Base-by-base conservation (phyloP, 2,113 vertebrate species). In the Orycteropus afer region DNA sequence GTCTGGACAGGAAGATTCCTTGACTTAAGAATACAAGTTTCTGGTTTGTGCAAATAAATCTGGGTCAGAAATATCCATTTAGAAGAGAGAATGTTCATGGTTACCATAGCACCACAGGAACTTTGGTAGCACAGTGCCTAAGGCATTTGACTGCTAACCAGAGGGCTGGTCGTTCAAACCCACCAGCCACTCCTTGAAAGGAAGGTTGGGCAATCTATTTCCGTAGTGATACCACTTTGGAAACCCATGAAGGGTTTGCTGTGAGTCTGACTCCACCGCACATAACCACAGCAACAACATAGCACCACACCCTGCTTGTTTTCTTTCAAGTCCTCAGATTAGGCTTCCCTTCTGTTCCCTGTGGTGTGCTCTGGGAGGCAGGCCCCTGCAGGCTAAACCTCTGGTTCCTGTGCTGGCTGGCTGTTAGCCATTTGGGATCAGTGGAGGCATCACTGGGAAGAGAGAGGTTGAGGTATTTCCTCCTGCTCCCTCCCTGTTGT, bases 21-120 rank as follows among this genome's bases (percentile, higher is more conserved):
- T 40, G 51, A 85, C n/a, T 49, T 23, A 59, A 49, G 32, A n/a
- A 74, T 22, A 12, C 55, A 7, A 14, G n/a, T 63, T 77, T 86
- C 45, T 91, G 74, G 14, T 29, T 78, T 79, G 57, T 42, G 34
- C 42, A 47, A 6, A 45, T 37, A n/a, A 15, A 2, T 29, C 15
- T 40, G 71, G 34, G 61, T 15, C 67, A 53, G 23, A 27, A 4
- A 1, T 6, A 3, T n/a, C 3, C 49, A 42, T 34, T 69, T 57
- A 9, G 83, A 42, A 3, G 45, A 47, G 42, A 47, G 18, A 32
- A 2, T 20, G 40, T 45, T 73, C 25, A 1, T 9, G 23, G 34
- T 11, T 27, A 8, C 87, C 20, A 9, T 6, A 3, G 27, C 0
- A 2, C 34, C 32, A 42, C 7, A 14, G n/a, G n/a, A n/a, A n/a